These are phyloP conservation scores for Nysson spinosus DNA, from an alignment of 2,888 invertebrate species.

Conservation along the genomic window DNA sequence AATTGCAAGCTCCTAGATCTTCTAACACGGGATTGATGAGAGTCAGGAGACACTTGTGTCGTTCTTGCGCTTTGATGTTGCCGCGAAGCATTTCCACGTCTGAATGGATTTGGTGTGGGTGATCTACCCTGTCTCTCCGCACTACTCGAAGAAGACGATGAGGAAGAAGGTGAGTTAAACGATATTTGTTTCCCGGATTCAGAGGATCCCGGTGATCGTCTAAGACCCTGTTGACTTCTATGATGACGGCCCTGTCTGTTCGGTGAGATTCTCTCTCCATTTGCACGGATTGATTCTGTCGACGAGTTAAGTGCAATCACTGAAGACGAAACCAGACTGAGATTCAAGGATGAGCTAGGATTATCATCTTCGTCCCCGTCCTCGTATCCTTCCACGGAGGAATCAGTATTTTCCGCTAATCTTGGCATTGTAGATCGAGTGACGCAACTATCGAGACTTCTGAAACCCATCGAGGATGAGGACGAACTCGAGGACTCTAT, in stretches of 20 bases:
- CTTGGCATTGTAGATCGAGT: constrained; percentile 79
- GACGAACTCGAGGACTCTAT: constrained; percentile 80
- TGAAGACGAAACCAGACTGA: constrained; percentile 73
- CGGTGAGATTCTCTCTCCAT: constrained; percentile 67
- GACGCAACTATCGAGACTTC: constrained; percentile 82
- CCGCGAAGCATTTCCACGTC: constrained; percentile 61
- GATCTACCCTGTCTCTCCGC: constrained; percentile 67
- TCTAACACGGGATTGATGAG: constrained; percentile 76
- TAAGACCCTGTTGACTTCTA: constrained; percentile 63
- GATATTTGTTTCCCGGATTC: constrained; percentile 70
- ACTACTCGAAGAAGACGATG: constrained; percentile 70
- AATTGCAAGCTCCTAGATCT: constrained; percentile 82
- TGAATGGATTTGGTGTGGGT: constrained; percentile 69
- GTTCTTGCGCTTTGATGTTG: constrained; percentile 67
- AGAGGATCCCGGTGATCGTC: constrained; percentile 73
- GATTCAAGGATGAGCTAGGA: constrained; percentile 77
- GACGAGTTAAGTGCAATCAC: constrained; percentile 69
- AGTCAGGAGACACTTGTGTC: constrained; percentile 67
- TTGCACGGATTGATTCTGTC: constrained; percentile 68
- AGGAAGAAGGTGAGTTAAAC: constrained; percentile 68
- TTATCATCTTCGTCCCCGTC: constrained; percentile 79
- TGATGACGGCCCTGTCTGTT: constrained; percentile 61
- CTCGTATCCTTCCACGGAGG: constrained; percentile 80
- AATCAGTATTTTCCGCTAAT: constrained; percentile 79
- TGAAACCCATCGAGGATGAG: constrained; percentile 81